Evolutionary conservation across 2,797 vertebrate genomes (phyloP).

Genomic region (Pachyuromys duprasi): DNA sequence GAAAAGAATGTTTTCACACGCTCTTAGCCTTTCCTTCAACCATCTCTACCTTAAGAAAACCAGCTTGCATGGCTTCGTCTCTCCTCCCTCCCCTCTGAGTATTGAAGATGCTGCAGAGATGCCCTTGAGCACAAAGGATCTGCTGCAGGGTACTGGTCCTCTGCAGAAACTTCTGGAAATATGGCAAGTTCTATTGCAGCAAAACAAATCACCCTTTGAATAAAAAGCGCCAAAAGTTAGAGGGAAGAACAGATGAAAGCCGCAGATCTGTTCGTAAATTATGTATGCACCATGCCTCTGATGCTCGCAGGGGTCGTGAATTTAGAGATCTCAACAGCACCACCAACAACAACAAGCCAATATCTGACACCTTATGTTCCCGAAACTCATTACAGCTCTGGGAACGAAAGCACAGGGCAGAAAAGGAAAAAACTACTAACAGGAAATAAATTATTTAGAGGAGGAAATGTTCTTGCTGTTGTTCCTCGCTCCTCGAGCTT

Average conservation of each 20-base stretch:
- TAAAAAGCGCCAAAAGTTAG: conserved; percentile 82
- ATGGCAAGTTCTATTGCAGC: conserved; percentile 77
- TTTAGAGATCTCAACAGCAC: conserved; percentile 84
- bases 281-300: conserved; percentile 81
- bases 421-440: conserved; percentile 65
- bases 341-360: conserved; percentile 77
- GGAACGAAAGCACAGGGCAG: conserved; percentile 79
- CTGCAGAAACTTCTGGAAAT: conserved; percentile 74
- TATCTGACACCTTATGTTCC: conserved; percentile 86
- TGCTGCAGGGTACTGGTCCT: conserved; percentile 56
- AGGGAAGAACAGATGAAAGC: conserved; percentile 85
- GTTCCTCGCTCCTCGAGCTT: conserved; percentile 73
- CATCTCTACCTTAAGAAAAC: neutral
- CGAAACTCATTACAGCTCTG: conserved; percentile 86
- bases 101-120: neutral
- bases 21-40: neutral
- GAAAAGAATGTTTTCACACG: neutral
- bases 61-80: neutral
- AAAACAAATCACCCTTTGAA: conserved; percentile 85
- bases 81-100: neutral
- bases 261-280: conserved; percentile 85
- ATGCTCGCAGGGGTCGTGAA: conserved; percentile 85
- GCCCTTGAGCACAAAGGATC: neutral
- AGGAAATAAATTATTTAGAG: conserved; percentile 86
- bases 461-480: conserved; percentile 82